These are phyloP conservation scores for Petrolisthes manimaculis DNA, from an alignment of 2,888 invertebrate genomes.

Conservation along the genomic window DNA sequence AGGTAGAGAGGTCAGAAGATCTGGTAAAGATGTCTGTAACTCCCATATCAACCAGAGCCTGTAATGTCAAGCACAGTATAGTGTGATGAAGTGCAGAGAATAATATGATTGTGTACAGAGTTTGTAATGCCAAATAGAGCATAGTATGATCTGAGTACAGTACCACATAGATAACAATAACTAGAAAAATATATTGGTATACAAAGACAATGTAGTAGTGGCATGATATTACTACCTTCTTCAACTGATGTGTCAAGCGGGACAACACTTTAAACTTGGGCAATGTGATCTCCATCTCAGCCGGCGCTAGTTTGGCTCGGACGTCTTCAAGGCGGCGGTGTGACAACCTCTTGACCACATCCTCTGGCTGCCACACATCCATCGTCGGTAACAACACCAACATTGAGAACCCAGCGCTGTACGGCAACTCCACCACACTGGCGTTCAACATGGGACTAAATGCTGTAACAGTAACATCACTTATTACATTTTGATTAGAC, in stretches of 20 bases:
- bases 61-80: conserved; percentile 10
- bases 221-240: conserved; percentile 9
- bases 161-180: no score
- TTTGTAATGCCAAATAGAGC: no score
- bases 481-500: no score
- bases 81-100: no score
- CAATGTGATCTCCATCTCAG: conserved; percentile 53
- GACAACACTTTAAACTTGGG: conserved; percentile 63
- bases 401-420: conserved; percentile 14
- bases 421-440: conserved; percentile 3
- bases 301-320: conserved; percentile 22
- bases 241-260: conserved; percentile 73
- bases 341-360: conserved; percentile 39
- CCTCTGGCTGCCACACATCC: not conserved
- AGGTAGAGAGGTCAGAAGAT: conserved; percentile 54
- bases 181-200: no score
- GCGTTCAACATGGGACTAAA: not conserved
- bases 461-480: not conserved
- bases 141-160: no score
- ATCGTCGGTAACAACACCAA: conserved; percentile 9
- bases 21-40: conserved; percentile 52
- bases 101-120: no score
- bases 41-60: conserved; percentile 52
- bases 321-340: conserved; percentile 33
- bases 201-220: no score